Base-by-base conservation (phyloP, 2,113 vertebrate species). In the Scomber colias region DNA sequence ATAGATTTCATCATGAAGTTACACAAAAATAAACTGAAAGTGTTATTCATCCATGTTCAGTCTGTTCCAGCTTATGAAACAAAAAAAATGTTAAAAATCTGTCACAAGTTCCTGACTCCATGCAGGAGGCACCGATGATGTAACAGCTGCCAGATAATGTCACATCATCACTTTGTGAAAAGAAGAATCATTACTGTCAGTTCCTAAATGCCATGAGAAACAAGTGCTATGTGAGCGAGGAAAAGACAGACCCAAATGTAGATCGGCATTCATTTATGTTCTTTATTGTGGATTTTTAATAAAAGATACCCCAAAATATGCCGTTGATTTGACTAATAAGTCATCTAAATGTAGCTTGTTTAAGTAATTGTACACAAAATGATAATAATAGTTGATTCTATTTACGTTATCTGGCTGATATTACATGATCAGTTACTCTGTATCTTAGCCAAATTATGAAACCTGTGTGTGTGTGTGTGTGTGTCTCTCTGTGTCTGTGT, bases 81-180 rank as follows among this genome's bases (percentile, higher is more conserved):
- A 35, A n/a, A 17, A 17, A 14, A 35, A 66, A 59, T 21, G 11
- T 40, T 53, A 72, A 27, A 27, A 63, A 73, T 73, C 55, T 75
- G 56, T 75, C 50, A 0, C 31, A 24, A 35, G 45, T 68, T 81
- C 56, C 10, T 48, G 48, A 30, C 31, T 69, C 44, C 24, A 53
- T 16, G 48, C 59, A 61, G 50, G 49, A 88, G 62, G n/a, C 17
- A 21, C 30, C n/a, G 78, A 66, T 85, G 83, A 87, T 81, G 21
- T 80, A 87, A 87, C 75, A 73, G 82, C 80, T 84, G 90, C 87
- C 87, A 90, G 69, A 81, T 46, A 74, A 35, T 21, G 62, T 84
- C 77, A 75, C 46, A 35, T 89, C 80, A 84, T 60, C 55, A 57
- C 51, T 7, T 65, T 74, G 77, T 24, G n/a, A 71, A 63, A 75